A percentile compares a stretch with the other conserved stretches of the same genome.
phyloP scores from a whole-genome alignment of 2,797 vertebrate species.

The Meriones psammophilus region DNA sequence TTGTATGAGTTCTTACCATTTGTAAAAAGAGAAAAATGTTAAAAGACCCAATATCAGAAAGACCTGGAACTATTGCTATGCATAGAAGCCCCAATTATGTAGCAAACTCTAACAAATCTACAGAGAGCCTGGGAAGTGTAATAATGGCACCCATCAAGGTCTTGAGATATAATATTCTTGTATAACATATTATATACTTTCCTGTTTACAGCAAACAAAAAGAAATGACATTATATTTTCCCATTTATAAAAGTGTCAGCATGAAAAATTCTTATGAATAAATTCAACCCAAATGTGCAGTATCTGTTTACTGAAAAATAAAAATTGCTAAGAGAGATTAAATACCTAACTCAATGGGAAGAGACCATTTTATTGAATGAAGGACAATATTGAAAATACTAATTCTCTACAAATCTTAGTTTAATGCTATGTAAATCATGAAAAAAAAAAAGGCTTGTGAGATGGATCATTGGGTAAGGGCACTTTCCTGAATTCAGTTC shows the following conservation, averaged over 20 bases:
- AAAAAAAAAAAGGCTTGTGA: background rate
- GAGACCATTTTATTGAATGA: background rate
- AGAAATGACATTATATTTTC: background rate
- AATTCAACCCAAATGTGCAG: background rate
- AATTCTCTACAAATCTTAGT: background rate
- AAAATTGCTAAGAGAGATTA: background rate
- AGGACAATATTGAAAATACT: background rate
- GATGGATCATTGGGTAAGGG: background rate
- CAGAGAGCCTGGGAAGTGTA: background rate
- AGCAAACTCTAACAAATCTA: slow-evolving; percentile 33
- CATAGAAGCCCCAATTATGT: background rate
- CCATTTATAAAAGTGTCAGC: background rate
- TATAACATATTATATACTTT: slow-evolving; percentile 2
- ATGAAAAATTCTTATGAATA: slow-evolving; percentile 39
- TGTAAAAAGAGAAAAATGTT: slow-evolving; percentile 22
- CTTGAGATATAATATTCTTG: background rate
- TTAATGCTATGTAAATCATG: background rate
- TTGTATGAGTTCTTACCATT: background rate
- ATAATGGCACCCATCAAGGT: background rate
- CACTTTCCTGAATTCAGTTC: background rate
- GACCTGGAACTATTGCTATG: background rate
- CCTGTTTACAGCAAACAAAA: background rate
- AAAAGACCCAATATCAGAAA: slow-evolving; percentile 23
- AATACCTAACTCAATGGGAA: background rate
- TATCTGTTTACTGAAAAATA: slow-evolving; percentile 17